phyloP scores from a whole-genome alignment of 2,888 invertebrate genomes.

The Nudaria mundana region DNA sequence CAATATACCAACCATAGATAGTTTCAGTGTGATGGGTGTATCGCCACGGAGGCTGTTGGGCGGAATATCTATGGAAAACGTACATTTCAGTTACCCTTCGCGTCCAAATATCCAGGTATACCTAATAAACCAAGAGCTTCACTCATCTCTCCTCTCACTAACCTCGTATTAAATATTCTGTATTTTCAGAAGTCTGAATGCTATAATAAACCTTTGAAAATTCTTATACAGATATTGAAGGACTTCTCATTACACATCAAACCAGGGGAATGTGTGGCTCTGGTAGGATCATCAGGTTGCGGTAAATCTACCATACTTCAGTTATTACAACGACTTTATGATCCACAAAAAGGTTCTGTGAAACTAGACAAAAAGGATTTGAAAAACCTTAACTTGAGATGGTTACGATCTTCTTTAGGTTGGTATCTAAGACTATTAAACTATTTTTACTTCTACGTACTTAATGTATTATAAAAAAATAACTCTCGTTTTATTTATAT shows the following conservation, averaged over 20 bases:
- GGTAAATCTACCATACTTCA: conserved; percentile 92
- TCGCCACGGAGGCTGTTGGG: conserved; percentile 82
- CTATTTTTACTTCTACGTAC: no score
- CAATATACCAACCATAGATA: conserved; percentile 86
- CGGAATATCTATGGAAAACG: conserved; percentile 84
- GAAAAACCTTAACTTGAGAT: conserved; percentile 85
- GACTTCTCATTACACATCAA: conserved; percentile 84
- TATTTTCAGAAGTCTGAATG: neutral
- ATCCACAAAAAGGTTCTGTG: conserved; percentile 81
- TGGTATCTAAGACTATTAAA: no score
- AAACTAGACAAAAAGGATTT: conserved; percentile 85
- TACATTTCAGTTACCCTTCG: conserved; percentile 90
- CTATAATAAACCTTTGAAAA: neutral
- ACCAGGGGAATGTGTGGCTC: conserved; percentile 86
- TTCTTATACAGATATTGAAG: conserved; percentile 79
- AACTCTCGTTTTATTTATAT: no score
- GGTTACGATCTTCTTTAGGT: conserved; percentile 90
- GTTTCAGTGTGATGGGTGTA: conserved; percentile 81
- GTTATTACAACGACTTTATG: conserved; percentile 88
- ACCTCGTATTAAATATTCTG: neutral
- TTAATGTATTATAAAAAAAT: no score
- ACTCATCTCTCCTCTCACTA: neutral
- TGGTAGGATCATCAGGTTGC: conserved; percentile 89
- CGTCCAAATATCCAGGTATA: conserved; percentile 84
- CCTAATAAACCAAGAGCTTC: neutral